These are phyloP conservation scores for Mastigias papua DNA, from an alignment of 30 jellyfish, hydroid and myxozoan species.

Conservation along the genomic window DNA sequence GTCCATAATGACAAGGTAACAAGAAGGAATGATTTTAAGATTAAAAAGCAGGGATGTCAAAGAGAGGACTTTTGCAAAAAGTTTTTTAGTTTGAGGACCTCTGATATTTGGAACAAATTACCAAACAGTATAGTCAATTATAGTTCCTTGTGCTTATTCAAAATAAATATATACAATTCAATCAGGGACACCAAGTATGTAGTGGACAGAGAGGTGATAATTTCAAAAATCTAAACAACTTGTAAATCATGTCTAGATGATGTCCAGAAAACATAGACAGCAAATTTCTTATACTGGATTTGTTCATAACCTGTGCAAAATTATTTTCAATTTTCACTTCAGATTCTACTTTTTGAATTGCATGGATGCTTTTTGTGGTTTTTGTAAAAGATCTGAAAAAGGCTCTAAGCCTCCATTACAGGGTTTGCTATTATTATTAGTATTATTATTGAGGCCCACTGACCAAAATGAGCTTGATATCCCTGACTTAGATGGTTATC, in stretches of 20 bases:
- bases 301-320: too few species aligned
- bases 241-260: neutral
- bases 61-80: conserved; percentile 15
- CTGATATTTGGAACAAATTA: conserved; percentile 63
- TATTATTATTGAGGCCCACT: too few species aligned
- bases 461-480: too few species aligned
- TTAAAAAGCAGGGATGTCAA: conserved; percentile 51
- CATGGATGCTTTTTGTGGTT: conserved; percentile 18
- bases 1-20: conserved; percentile 38
- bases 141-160: conserved; percentile 54
- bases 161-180: conserved; percentile 38
- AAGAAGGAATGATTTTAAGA: conserved; percentile 63
- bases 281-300: too few species aligned
- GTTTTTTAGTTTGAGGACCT: conserved; percentile 31
- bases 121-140: conserved; percentile 66
- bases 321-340: neutral
- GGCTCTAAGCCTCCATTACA: conserved; percentile 48
- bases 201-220: conserved; percentile 36
- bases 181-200: conserved; percentile 50
- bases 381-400: conserved; percentile 35
- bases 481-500: too few species aligned
- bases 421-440: conserved; percentile 40
- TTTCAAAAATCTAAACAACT: conserved; percentile 20
- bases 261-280: neutral
- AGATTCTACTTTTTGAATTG: neutral